Percentiles rank a stretch among this genome's conserved stretches.
Conservation (phyloP, 2,888 invertebrate species). For the Rhamnusium bicolor region DNA sequence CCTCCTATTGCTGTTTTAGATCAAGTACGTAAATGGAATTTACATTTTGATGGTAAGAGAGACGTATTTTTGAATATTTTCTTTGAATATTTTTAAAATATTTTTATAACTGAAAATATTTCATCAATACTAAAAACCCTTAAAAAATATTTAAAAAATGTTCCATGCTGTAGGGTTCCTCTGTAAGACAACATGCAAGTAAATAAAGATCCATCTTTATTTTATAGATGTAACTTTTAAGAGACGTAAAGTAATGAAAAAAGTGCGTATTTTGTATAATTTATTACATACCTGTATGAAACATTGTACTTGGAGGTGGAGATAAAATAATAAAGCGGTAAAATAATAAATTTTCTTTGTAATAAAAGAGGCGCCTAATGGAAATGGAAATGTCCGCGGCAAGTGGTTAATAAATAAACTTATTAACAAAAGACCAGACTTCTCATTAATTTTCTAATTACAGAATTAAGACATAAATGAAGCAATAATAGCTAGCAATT, state of each 20-base stretch:
- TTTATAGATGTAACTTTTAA: too few relatives aligned
- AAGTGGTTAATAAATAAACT: not conserved
- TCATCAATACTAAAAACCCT: too few relatives aligned
- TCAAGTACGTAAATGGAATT: too few relatives aligned
- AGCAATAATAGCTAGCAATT: constrained; percentile 6
- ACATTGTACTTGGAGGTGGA: not conserved
- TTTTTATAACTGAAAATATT: too few relatives aligned
- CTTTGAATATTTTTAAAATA: too few relatives aligned
- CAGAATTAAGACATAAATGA: constrained; percentile 10
- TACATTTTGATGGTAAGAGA: too few relatives aligned
- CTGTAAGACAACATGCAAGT: too few relatives aligned
- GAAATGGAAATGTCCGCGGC: not conserved
- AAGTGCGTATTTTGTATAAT: not conserved
- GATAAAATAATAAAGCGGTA: not conserved
- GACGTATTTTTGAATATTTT: too few relatives aligned
- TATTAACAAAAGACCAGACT: not conserved
- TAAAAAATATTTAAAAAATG: too few relatives aligned
- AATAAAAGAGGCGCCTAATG: not conserved
- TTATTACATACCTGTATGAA: not conserved
- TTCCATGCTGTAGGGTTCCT: too few relatives aligned
- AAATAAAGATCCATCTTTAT: too few relatives aligned
- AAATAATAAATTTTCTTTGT: not conserved
- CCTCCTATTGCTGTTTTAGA: too few relatives aligned
- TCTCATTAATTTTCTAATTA: constrained; percentile 10
- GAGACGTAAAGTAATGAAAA: not conserved